Base-by-base conservation (phyloP, 2,888 invertebrate genomes). In the Margaritifera margaritifera region DNA sequence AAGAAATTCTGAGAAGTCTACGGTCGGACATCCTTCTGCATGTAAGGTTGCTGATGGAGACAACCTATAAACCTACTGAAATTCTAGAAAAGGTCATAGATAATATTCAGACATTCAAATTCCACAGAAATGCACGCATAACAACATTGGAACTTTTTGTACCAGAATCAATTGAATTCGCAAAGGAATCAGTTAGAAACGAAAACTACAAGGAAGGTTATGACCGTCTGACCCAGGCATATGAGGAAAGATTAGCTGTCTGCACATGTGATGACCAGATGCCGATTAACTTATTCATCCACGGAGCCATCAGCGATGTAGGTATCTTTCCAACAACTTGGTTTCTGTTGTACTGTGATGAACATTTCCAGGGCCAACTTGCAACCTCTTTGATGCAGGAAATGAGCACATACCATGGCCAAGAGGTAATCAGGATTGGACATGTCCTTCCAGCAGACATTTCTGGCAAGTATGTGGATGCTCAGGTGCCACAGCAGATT, bases 181-280 rank as follows among this genome's bases (percentile, higher is more conserved):
- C 80, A 15, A 55, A 69, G 15, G 50, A 54, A 11, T 59, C 64
- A 42, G 71, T 80, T 11, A 56, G 66, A 24, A 56, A 20, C 4
- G 65, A 56, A 8, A n/a, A 19, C 2, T 77, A 69, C 65, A 68
- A 66, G 15, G 52, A 61, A 6, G 80, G 77, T 1, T 68, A 69
- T 55, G 74, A 77, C 4, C 62, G 62, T 27, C 31, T 80, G n/a
- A 70, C 69, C 31, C 63, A 71, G 20, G 78, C 78, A 11, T 78
- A 70, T 59, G 77, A 80, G 27, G 75, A 78, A 15, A 64, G 78
- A 25, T 57, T 80, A 25, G 56, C 74, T 31, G 77, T 80, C 1
- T 68, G 71, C 24, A 75, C 80, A 6, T 80, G 80, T 64, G 75
- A 78, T 31, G 80, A 80, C 25, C 60, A 71, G 20, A 53, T 80